phyloP scores from a whole-genome alignment of 2,113 vertebrate genomes.

The Bubo scandiacus region DNA sequence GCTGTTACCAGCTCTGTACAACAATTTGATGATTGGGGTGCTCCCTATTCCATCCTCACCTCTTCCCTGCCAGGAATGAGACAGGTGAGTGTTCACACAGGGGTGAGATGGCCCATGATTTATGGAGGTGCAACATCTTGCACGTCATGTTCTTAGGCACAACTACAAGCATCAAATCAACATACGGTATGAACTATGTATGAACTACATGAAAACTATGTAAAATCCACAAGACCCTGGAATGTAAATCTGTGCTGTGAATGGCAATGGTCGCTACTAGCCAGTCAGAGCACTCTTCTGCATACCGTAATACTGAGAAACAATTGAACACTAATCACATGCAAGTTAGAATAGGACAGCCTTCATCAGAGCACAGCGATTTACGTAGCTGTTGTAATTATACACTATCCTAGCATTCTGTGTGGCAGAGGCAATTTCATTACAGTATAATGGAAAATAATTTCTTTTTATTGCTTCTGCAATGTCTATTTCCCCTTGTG shows the following conservation, averaged over 20 bases:
- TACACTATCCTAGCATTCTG: background rate
- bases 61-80: background rate
- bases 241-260: background rate
- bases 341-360: background rate
- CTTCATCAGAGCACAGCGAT: background rate
- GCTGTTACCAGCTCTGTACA: background rate
- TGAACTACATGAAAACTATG: background rate
- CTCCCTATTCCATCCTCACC: background rate
- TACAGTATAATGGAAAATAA: background rate
- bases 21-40: background rate
- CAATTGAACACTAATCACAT: background rate
- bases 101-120: background rate
- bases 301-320: background rate
- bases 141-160: background rate
- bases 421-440: background rate
- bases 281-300: background rate
- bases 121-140: background rate
- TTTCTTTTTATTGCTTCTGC: constrained; percentile 1
- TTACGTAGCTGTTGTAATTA: background rate
- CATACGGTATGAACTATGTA: background rate
- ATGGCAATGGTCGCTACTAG: background rate
- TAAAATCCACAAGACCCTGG: background rate
- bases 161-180: background rate
- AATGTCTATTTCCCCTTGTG: background rate
- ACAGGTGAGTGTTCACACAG: background rate